Conservation (phyloP, 2,888 invertebrate genomes). For the Halictus quadricinctus region DNA sequence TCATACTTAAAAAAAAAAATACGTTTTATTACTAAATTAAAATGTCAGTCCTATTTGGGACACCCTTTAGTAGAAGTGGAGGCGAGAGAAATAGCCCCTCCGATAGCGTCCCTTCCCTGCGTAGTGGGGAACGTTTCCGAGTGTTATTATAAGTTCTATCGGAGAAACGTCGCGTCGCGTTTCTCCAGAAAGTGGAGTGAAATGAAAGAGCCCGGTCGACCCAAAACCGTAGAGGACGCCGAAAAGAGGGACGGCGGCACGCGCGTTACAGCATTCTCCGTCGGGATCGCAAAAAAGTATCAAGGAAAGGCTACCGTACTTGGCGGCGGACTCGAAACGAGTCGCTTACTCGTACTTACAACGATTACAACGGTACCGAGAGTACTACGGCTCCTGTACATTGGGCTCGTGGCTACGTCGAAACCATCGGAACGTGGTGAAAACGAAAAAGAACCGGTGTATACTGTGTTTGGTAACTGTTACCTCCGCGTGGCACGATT, state of each 20-base stretch:
- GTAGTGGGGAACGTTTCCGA: slow-evolving; percentile 8
- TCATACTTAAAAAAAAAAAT: too few species aligned
- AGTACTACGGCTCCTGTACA: slow-evolving; percentile 70
- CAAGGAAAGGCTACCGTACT: slow-evolving; percentile 59
- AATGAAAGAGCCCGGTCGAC: slow-evolving; percentile 50
- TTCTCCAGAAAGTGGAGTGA: slow-evolving; percentile 41
- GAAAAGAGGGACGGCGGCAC: slow-evolving; percentile 54
- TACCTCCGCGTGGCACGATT: slow-evolving; percentile 25
- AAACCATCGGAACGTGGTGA: slow-evolving; percentile 63
- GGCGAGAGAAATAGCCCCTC: not conserved
- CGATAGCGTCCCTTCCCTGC: not conserved
- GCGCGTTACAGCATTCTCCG: slow-evolving; percentile 53
- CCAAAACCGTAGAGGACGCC: slow-evolving; percentile 44
- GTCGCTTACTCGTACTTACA: slow-evolving; percentile 59
- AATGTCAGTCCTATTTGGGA: too few species aligned
- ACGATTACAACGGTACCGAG: slow-evolving; percentile 74
- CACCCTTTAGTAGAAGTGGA: not conserved
- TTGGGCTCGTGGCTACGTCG: slow-evolving; percentile 34
- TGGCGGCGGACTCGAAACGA: slow-evolving; percentile 60
- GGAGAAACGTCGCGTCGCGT: slow-evolving; percentile 30
- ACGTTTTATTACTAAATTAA: too few species aligned
- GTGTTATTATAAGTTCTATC: slow-evolving; percentile 25
- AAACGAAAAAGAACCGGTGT: slow-evolving; percentile 65
- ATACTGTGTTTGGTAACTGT: slow-evolving; percentile 59
- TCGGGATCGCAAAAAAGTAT: slow-evolving; percentile 53